Evolutionary conservation across 2,888 invertebrate species (phyloP), one percentile per base, ranked within the genome.

Genomic region (Dysmachus trigonus): DNA sequence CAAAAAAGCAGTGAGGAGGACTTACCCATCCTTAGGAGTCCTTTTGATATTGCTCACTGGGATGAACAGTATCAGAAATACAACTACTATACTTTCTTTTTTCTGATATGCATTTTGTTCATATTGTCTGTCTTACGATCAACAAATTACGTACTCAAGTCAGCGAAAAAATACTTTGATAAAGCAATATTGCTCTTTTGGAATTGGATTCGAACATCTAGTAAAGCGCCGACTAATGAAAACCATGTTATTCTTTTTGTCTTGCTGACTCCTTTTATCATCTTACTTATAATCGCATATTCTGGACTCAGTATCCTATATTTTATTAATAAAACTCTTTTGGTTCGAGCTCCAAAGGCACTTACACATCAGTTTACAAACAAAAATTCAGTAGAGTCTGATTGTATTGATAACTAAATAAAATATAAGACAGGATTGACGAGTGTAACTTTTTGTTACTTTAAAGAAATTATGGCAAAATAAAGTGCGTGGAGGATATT

Each of bases 301-400:
- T 31, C 47, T 4, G 84, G 73, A 18, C 72, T 85, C 51, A 47
- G 31, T 74, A 47, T 85, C 5, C 30, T 85, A 31, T 85, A 74
- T 18, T 85, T 85, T 85, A 4, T 73, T 10, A 85, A 47, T 30
- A 73, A 30, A 33, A 47, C 74, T 30, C 74, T 85, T 74, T 85
- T 85, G 22, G 5, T 30, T n/a, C 38, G 27, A 33, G 33, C 47
- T 0, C 84, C 84, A 38, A 47, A 47, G 5, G 13, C 22, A 3
- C 13, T 77, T 30, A 30, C 30, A 3, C 77, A 77, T 38, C 47
- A 41, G 8, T 4, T 62, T 22, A 22, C 62, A 10, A 18, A 8
- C 2, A 62, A 27, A 22, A 22, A 18, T 6, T 1, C 15, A 51
- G 15, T 53, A 18, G 13, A 47, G n/a, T 47, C 38, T 38, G 8